Conservation (phyloP, 1,140 invertebrate species). For the Drosophila baimaii region DNA sequence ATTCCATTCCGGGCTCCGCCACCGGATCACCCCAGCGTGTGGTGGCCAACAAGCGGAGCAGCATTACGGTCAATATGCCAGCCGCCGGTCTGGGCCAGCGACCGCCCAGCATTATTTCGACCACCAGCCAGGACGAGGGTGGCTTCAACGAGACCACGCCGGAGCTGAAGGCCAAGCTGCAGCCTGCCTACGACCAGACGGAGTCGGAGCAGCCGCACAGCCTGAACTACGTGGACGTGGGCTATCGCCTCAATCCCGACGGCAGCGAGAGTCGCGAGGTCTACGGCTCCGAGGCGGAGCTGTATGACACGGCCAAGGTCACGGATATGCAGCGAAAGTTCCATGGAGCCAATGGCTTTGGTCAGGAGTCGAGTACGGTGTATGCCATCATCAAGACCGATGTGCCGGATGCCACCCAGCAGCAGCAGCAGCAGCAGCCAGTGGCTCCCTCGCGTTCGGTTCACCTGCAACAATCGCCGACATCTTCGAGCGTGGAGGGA, state of each 20-base stretch:
- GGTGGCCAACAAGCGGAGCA: slow-evolving; percentile 78
- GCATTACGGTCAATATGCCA: slow-evolving; percentile 86
- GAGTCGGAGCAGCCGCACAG: slow-evolving; percentile 54
- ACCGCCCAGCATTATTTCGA: slow-evolving; percentile 85
- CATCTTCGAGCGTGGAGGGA: slow-evolving; percentile 50
- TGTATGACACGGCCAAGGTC: slow-evolving; percentile 77
- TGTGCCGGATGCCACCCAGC: slow-evolving; percentile 34
- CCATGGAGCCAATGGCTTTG: slow-evolving; percentile 78
- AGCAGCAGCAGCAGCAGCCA: slow-evolving; percentile 39
- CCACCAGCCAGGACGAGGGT: slow-evolving; percentile 86
- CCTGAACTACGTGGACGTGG: slow-evolving; percentile 82
- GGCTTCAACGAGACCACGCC: slow-evolving; percentile 88
- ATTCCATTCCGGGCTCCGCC: slow-evolving; percentile 49
- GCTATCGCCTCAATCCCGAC: slow-evolving; percentile 83
- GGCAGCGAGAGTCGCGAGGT: slow-evolving; percentile 80
- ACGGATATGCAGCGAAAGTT: slow-evolving; percentile 79
- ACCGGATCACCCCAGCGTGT: slow-evolving; percentile 67
- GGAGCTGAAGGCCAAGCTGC: slow-evolving; percentile 87
- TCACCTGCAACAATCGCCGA: slow-evolving; percentile 61
- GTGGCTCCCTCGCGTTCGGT: slow-evolving; percentile 24
- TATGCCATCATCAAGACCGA: slow-evolving; percentile 84
- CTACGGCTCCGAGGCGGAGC: slow-evolving; percentile 76
- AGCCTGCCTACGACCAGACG: slow-evolving; percentile 80
- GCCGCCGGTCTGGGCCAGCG: slow-evolving; percentile 87
- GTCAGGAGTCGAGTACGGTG: slow-evolving; percentile 75